Percentiles rank a stretch among this genome's conserved stretches.
Conservation (phyloP, 2,797 vertebrate genomes). For the Leuciscus waleckii region DNA sequence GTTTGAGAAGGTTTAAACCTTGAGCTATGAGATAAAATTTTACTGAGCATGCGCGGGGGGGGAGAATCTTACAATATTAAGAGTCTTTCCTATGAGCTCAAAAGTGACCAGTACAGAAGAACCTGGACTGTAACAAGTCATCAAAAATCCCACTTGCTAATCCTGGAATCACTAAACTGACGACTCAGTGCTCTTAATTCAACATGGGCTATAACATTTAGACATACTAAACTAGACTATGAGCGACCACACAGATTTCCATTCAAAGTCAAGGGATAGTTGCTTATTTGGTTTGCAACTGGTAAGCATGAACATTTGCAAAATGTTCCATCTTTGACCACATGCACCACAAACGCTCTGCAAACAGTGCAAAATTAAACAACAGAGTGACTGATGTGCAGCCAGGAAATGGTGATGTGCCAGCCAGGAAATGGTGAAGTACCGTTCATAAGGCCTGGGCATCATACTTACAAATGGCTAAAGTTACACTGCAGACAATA, state of each 20-base stretch:
- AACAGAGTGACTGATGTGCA: background rate
- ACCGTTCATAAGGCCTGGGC: background rate
- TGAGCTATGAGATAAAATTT: background rate
- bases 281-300: background rate
- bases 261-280: background rate
- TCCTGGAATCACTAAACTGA: background rate
- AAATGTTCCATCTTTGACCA: background rate
- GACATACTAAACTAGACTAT: background rate
- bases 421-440: background rate
- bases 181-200: background rate
- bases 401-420: background rate
- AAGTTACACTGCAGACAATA: background rate
- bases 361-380: background rate
- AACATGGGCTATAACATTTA: background rate
- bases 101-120: background rate
- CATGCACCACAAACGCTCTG: slow-evolving; percentile 9
- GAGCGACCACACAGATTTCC: background rate
- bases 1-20: too few species aligned
- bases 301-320: background rate
- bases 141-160: background rate
- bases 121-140: background rate
- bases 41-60: background rate
- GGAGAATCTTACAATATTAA: fast-evolving
- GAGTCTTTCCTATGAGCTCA: background rate
- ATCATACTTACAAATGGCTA: background rate